These are phyloP conservation scores for Embiotoca jacksoni DNA, from an alignment of 2,113 vertebrate genomes.

Conservation along the genomic window DNA sequence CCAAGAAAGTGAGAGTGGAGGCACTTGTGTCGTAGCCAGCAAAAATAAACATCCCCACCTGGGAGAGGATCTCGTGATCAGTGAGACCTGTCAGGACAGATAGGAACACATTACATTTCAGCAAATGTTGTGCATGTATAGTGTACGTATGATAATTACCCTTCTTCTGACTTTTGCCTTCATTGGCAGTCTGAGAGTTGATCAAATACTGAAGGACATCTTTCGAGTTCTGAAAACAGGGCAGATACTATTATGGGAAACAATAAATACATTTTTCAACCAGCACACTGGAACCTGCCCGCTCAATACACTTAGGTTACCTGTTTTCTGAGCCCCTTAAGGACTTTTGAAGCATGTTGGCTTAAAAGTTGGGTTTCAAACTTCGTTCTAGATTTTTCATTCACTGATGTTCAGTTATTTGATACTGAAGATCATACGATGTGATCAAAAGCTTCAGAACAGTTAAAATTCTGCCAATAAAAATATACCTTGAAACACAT, in stretches of 20 bases:
- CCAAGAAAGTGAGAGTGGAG: slow-evolving; percentile 75
- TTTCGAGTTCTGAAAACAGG: slow-evolving; percentile 10
- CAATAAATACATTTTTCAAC: background rate
- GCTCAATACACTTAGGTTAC: no score
- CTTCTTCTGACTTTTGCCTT: slow-evolving; percentile 1
- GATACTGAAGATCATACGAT: no score
- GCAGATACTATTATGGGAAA: background rate
- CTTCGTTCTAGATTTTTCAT: no score
- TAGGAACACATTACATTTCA: background rate
- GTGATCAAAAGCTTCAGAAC: no score
- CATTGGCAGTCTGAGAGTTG: slow-evolving; percentile 14
- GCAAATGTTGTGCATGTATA: no score
- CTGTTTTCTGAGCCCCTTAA: no score
- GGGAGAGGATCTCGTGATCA: slow-evolving; percentile 85
- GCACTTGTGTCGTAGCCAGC: slow-evolving; percentile 87
- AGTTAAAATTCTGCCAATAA: no score
- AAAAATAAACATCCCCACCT: slow-evolving; percentile 82
- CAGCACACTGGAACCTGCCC: background rate
- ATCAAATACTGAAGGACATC: slow-evolving; percentile 50
- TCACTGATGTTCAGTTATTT: no score
- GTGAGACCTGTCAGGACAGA: slow-evolving; percentile 76
- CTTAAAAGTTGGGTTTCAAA: no score
- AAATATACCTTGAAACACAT: no score
- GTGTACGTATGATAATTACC: slow-evolving; percentile 29
- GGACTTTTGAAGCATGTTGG: no score